These are phyloP conservation scores for Mimumesa dahlbomi DNA, from an alignment of 2,888 invertebrate species.

Conservation along the genomic window DNA sequence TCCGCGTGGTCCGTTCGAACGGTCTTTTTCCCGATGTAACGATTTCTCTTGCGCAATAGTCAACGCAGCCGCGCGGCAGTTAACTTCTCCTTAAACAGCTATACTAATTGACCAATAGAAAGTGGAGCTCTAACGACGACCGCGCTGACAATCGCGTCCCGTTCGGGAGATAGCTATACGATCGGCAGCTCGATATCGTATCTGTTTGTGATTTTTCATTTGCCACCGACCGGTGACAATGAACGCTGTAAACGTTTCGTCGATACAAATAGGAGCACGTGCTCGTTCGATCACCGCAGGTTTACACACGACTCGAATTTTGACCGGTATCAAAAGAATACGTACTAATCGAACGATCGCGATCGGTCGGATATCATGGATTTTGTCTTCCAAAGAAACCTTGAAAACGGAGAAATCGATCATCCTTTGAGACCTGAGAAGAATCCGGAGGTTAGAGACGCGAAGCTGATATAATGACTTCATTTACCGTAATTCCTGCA, in stretches of 20 bases:
- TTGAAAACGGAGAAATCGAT: too few species aligned
- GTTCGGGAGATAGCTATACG: too few species aligned
- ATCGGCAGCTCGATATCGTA: too few species aligned
- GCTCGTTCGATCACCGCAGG: too few species aligned
- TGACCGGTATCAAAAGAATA: not conserved
- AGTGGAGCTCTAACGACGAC: conserved; percentile 66
- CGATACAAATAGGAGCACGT: too few species aligned
- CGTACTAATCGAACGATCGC: conserved; percentile 31
- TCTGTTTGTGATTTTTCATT: not conserved
- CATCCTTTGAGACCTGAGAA: not conserved
- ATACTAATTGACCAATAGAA: conserved; percentile 74
- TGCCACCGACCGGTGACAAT: not conserved
- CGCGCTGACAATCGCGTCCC: conserved; percentile 61
- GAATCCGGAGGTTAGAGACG: conserved; percentile 4
- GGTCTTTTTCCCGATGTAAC: conserved; percentile 32
- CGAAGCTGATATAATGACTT: conserved; percentile 37
- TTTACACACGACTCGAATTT: not conserved
- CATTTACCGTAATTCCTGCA: conserved; percentile 24
- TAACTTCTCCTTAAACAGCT: conserved; percentile 69
- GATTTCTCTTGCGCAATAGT: conserved; percentile 66
- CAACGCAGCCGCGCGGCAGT: conserved; percentile 43
- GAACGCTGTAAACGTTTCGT: too few species aligned
- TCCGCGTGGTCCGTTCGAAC: conserved; percentile 34
- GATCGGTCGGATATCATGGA: too few species aligned
- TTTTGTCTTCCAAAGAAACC: too few species aligned